A percentile compares a stretch with the other conserved stretches of the same genome.
Evolutionary conservation across 2,797 vertebrate genomes (phyloP).

Genomic region (Allobates femoralis): DNA sequence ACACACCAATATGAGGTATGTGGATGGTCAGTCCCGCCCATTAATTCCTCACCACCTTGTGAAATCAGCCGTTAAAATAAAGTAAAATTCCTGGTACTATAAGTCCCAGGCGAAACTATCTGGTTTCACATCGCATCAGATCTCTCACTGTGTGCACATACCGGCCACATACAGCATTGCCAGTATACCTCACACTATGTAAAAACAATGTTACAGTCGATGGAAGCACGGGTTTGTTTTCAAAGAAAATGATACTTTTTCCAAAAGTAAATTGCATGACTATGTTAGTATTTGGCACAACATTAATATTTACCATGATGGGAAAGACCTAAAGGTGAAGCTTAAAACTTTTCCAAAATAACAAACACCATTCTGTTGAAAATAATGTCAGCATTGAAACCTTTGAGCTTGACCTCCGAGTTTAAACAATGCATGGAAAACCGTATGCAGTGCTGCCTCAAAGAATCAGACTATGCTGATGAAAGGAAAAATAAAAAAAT

Average conservation of each 20-base stretch:
- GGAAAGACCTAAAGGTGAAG: constrained; percentile 36
- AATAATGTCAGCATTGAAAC: constrained; percentile 24
- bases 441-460: neutral
- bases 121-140: too few relatives aligned
- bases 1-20: too few relatives aligned
- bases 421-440: neutral
- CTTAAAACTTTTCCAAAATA: constrained; percentile 7
- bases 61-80: too few relatives aligned
- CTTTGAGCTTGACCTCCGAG: neutral
- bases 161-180: too few relatives aligned
- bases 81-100: too few relatives aligned
- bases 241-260: constrained; percentile 5
- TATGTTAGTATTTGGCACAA: constrained; percentile 14
- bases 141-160: too few relatives aligned
- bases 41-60: too few relatives aligned
- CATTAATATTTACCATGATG: constrained; percentile 43
- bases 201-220: neutral
- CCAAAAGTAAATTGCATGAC: constrained; percentile 22
- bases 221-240: neutral
- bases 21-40: too few relatives aligned
- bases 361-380: constrained; percentile 33
- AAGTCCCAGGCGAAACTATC: too few relatives aligned
- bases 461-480: neutral
- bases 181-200: too few relatives aligned
- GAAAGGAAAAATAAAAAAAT: neutral